Percentiles rank a stretch among this genome's conserved stretches.
Conservation (phyloP, 2,797 vertebrate species). For the Rallus crepitans region DNA sequence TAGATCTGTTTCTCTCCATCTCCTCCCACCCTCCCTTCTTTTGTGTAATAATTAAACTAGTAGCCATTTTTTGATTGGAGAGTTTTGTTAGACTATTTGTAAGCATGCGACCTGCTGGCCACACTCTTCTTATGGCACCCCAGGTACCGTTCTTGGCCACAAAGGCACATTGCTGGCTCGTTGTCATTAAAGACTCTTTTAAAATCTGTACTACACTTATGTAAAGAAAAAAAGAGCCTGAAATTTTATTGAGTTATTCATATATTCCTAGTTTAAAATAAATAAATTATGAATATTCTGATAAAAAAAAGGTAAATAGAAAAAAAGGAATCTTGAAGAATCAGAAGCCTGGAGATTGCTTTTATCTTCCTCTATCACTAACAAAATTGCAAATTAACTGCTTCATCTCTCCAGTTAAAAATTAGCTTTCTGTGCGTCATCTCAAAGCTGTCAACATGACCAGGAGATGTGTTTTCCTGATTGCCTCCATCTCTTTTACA, state of each 20-base stretch:
- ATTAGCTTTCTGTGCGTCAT: not conserved
- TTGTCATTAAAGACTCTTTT: not conserved
- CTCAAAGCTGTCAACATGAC: not conserved
- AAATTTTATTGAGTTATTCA: not conserved
- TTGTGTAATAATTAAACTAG: not conserved
- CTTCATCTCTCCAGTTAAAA: not conserved
- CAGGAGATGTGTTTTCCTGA: not conserved
- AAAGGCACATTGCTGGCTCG: no score
- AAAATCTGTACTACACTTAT: not conserved
- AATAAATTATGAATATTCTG: not conserved
- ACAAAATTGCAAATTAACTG: not conserved
- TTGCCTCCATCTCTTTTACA: not conserved
- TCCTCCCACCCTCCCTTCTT: accelerated
- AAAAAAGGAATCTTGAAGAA: not conserved
- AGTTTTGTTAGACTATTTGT: not conserved
- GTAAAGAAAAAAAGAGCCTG: not conserved
- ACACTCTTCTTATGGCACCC: no score
- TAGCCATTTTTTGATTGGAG: not conserved
- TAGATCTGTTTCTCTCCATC: not conserved
- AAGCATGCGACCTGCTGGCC: no score
- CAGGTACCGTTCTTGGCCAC: no score
- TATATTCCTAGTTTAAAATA: not conserved
- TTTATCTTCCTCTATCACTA: not conserved
- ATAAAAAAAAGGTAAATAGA: not conserved
- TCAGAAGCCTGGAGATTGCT: not conserved